phyloP scores from a whole-genome alignment of 2,888 invertebrate genomes.

The Lochmaea capreae region DNA sequence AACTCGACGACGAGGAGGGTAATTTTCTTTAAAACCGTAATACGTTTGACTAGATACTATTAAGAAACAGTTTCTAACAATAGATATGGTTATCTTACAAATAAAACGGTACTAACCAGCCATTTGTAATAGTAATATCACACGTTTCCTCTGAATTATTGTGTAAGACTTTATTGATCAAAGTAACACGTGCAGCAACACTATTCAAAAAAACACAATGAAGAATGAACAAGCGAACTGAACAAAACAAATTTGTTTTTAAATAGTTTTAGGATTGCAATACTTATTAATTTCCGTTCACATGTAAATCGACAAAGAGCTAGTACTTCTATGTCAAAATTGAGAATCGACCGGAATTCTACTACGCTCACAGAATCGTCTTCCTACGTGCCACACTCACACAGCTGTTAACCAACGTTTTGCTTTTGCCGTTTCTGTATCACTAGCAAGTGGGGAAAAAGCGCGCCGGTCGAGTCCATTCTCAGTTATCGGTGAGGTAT shows the following conservation, averaged over 20 bases:
- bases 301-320: constrained; percentile 13
- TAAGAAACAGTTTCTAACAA: neutral
- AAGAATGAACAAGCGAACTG: neutral
- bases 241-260: constrained; percentile 13
- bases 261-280: constrained; percentile 5
- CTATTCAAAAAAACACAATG: constrained; percentile 7
- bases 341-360: constrained; percentile 22
- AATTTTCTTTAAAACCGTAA: neutral
- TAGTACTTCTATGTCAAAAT: constrained; percentile 17
- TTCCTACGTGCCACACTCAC: constrained; percentile 10
- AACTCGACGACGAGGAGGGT: neutral
- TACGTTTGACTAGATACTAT: neutral
- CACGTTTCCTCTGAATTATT: constrained; percentile 28
- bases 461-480: constrained; percentile 49
- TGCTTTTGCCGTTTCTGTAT: constrained; percentile 3
- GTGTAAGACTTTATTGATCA: constrained; percentile 26
- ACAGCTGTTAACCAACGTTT: constrained; percentile 39
- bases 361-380: constrained; percentile 11
- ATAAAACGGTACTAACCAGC: constrained; percentile 37
- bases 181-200: constrained; percentile 17
- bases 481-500: constrained; percentile 34
- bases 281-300: constrained; percentile 17
- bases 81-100: constrained; percentile 8
- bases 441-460: constrained; percentile 44
- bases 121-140: constrained; percentile 34